Percentiles rank a stretch among this genome's conserved stretches.
Conservation (phyloP, 1,140 invertebrate genomes). For the Venturia canescens region DNA sequence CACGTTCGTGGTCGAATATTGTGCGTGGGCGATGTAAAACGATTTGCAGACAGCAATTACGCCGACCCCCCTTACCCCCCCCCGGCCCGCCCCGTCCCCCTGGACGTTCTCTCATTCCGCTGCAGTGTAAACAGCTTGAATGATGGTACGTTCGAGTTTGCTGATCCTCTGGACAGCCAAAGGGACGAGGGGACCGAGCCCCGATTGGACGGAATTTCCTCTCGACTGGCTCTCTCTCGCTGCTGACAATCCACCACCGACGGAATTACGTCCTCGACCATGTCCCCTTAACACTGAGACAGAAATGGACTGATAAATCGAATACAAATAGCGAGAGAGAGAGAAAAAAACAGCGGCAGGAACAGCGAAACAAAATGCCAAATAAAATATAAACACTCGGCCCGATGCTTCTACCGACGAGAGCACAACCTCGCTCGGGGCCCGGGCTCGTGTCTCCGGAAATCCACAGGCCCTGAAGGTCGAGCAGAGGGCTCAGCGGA, state of each 20-base stretch:
- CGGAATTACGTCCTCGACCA: not conserved
- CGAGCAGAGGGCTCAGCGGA: no score
- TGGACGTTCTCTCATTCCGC: not conserved
- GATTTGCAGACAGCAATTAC: constrained; percentile 25
- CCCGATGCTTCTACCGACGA: no score
- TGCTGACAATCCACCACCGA: constrained; percentile 33
- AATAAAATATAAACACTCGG: no score
- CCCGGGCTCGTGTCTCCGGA: no score
- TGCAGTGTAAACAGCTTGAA: not conserved
- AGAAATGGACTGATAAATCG: not conserved
- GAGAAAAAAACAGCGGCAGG: no score
- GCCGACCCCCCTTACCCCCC: not conserved
- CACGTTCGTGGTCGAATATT: not conserved
- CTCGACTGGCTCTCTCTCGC: constrained; percentile 30
- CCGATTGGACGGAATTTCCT: constrained; percentile 24
- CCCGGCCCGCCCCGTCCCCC: no score
- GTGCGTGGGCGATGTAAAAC: constrained; percentile 21
- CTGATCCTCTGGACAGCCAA: not conserved
- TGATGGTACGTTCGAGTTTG: not conserved
- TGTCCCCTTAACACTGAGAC: not conserved
- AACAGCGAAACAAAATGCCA: no score
- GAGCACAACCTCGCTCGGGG: no score
- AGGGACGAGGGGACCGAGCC: not conserved
- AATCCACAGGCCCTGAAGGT: no score
- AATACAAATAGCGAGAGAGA: no score